Evolutionary conservation across 64 coral and sea anemone genomes (phyloP).

Genomic region (Astreopora myriophthalma): DNA sequence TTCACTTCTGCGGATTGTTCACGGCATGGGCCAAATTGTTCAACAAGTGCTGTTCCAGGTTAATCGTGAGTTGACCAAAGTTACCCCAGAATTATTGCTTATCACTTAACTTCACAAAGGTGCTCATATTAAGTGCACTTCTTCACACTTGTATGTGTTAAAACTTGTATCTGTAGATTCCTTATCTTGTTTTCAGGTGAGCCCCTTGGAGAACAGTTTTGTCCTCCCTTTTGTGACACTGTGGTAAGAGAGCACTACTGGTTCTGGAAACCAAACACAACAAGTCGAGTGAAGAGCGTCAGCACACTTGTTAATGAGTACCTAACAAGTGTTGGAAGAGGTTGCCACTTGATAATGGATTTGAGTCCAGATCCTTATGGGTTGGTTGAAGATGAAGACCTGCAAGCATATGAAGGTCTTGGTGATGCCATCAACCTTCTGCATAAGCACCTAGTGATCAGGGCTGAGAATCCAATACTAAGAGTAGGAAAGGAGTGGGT

Average conservation of each 20-base stretch:
- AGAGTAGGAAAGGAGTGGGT: constrained; percentile 5
- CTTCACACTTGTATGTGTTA: too few species aligned
- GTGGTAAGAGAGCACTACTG: constrained; percentile 71
- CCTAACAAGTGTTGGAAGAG: constrained; percentile 67
- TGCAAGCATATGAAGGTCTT: constrained; percentile 47
- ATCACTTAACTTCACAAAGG: too few species aligned
- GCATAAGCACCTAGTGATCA: not conserved
- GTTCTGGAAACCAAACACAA: constrained; percentile 62
- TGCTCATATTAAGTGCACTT: too few species aligned
- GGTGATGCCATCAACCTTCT: constrained; percentile 32
- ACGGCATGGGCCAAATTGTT: too few species aligned
- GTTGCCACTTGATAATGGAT: constrained; percentile 60
- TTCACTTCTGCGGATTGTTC: too few species aligned
- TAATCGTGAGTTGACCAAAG: too few species aligned
- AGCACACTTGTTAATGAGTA: constrained; percentile 47
- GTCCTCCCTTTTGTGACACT: constrained; percentile 66
- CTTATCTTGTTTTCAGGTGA: constrained; percentile 5
- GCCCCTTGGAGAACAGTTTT: constrained; percentile 65
- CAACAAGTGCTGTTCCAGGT: too few species aligned
- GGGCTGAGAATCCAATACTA: constrained; percentile 2
- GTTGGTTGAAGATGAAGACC: constrained; percentile 32
- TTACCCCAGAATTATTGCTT: too few species aligned
- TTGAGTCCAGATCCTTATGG: constrained; percentile 48
- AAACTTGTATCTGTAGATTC: too few species aligned
- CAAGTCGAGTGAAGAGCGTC: constrained; percentile 36